These are phyloP conservation scores for Sakesphorus luctuosus DNA, from an alignment of 2,113 vertebrate genomes.

Conservation along the genomic window DNA sequence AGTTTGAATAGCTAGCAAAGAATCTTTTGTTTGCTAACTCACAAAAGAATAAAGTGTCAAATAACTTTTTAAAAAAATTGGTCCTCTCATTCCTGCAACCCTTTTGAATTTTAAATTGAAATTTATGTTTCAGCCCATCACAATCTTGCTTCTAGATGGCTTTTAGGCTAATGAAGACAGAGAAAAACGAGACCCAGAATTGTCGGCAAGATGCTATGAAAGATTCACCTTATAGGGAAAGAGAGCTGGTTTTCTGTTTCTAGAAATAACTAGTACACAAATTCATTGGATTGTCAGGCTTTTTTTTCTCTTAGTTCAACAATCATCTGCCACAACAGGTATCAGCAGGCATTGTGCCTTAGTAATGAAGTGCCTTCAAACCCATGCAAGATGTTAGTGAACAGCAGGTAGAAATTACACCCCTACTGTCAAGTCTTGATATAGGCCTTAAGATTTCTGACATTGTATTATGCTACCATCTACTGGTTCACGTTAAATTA, in stretches of 20 bases:
- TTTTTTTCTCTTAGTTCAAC: not conserved
- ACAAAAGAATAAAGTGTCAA: not conserved
- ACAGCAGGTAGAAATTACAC: not conserved
- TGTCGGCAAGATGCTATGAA: not conserved
- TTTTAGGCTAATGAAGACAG: not conserved
- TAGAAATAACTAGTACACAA: not conserved
- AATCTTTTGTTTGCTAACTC: not conserved
- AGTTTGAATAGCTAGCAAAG: not conserved
- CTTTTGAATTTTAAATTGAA: not conserved
- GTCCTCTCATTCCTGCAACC: not conserved
- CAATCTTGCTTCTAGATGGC: not conserved
- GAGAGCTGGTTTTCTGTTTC: not conserved
- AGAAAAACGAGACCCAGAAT: not conserved
- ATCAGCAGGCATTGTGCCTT: not conserved
- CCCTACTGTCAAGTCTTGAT: not conserved
- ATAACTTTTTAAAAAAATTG: not conserved
- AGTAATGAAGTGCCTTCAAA: not conserved
- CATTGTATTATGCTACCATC: conserved; percentile 52
- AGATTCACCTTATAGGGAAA: not conserved
- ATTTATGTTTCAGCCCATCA: not conserved
- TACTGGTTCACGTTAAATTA: not conserved
- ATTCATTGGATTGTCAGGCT: not conserved
- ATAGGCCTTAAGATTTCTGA: not conserved
- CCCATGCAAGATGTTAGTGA: not conserved
- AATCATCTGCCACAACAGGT: not conserved